phyloP scores from a whole-genome alignment of 2,888 invertebrate species.

The Elaeidobius kamerunicus region DNA sequence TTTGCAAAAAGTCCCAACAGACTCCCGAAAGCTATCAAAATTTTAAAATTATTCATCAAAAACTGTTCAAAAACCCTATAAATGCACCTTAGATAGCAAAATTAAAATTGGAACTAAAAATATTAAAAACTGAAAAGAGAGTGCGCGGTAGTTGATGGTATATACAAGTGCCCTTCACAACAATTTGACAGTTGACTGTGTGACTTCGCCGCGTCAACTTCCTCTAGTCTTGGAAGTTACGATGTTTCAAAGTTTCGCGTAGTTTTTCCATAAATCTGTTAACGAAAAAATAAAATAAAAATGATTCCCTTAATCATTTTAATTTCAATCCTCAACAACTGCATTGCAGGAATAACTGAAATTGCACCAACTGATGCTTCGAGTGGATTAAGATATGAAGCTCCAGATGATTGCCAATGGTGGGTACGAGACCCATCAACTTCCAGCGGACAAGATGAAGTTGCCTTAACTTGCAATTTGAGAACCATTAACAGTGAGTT shows the following conservation, averaged over 20 bases:
- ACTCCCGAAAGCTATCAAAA: not conserved
- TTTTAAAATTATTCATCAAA: not conserved
- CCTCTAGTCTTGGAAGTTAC: not conserved
- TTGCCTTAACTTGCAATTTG: constrained; percentile 74
- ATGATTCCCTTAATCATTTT: constrained; percentile 4
- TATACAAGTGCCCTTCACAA: not conserved
- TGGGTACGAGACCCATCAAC: constrained; percentile 61
- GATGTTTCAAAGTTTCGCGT: constrained; percentile 5
- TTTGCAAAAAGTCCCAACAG: not conserved
- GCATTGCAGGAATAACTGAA: constrained; percentile 15
- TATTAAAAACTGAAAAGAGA: not conserved
- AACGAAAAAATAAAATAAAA: no score
- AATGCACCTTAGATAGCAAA: constrained; percentile 7
- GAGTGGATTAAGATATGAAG: constrained; percentile 63
- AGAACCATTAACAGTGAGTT: constrained; percentile 84
- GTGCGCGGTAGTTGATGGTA: constrained; percentile 1
- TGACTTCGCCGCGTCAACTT: constrained; percentile 11
- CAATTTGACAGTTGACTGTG: constrained; percentile 10
- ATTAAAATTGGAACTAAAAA: constrained; percentile 5
- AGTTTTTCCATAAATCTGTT: no score
- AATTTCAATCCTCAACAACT: not conserved
- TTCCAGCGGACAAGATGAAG: constrained; percentile 60
- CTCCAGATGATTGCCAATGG: constrained; percentile 85
- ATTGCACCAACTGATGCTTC: constrained; percentile 43
- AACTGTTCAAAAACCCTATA: not conserved